These are phyloP conservation scores for Rhinichthys klamathensis DNA, from an alignment of 2,113 vertebrate genomes.

Conservation along the genomic window DNA sequence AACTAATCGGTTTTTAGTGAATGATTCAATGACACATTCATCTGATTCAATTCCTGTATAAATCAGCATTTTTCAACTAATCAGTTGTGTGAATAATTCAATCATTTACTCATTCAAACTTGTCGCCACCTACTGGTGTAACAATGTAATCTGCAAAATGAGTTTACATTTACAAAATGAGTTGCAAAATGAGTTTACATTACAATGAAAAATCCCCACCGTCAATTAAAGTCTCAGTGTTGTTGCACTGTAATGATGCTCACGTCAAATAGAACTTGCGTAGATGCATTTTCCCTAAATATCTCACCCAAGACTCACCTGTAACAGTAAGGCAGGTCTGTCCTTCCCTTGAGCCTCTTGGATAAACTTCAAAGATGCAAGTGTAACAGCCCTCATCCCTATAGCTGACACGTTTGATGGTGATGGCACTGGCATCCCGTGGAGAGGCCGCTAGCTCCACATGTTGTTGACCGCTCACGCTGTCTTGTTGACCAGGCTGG, in stretches of 20 bases:
- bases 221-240: background rate
- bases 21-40: too few species aligned
- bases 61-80: background rate
- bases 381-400: slow-evolving; percentile 79
- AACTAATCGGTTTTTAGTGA: too few species aligned
- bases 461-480: slow-evolving; percentile 72
- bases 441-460: slow-evolving; percentile 70
- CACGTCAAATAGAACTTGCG: background rate
- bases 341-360: slow-evolving; percentile 68
- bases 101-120: background rate
- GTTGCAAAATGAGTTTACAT: too few species aligned
- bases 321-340: slow-evolving; percentile 73
- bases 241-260: background rate
- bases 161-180: too few species aligned
- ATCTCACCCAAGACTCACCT: slow-evolving; percentile 63
- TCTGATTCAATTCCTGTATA: too few species aligned
- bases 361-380: slow-evolving; percentile 76
- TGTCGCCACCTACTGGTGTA: background rate
- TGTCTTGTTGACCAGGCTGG: slow-evolving; percentile 65
- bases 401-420: slow-evolving; percentile 73
- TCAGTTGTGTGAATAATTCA: background rate
- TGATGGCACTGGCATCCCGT: slow-evolving; percentile 69
- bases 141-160: background rate
- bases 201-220: background rate
- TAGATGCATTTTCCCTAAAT: background rate